Evolutionary conservation across 2,888 invertebrate genomes (phyloP), one percentile per base, ranked within the genome.

Genomic region (Amorpha juglandis): DNA sequence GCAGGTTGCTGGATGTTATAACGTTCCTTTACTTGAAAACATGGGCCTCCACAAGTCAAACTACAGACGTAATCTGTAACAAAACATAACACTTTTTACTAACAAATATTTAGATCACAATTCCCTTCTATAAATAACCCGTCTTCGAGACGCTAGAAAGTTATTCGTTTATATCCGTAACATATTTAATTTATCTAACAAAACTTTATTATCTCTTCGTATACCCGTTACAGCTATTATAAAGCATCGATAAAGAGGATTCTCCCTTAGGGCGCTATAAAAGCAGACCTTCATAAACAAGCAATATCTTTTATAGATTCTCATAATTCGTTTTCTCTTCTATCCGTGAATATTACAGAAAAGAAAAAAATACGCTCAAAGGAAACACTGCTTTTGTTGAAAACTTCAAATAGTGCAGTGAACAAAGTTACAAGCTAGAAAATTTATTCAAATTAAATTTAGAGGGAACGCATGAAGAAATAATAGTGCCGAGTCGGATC

Each of bases 201-300:
- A 73, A 78, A 74, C 76, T 87, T 87, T 87, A 89, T 82, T 84
- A 84, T 83, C 80, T 83, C 81, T 84, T 83, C 77, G 80, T 79
- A 86, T 85, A 83, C 83, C 82, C 81, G 79, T 87, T 86, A 87
- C 81, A 76, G 76, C 75, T 82, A 83, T 87, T 84, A 86, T 82
- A 84, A 84, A 84, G 81, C 80, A 82, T 81, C 86, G 83, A 87
- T 88, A 89, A 89, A 88, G 81, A 79, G 81, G 78, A 83, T 81
- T 82, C 79, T 83, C 82, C 82, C 83, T 87, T 81, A 82, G 76
- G 82, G 79, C 75, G 77, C 85, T 79, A 88, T 89, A 88, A 90
- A 90, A 87, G 73, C 81, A 85, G 84, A 86, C 89, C 89, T 87
- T 83, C 86, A 89, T 91, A 91, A 91, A 91, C 89, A 90, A 89